Evolutionary conservation across 2,888 invertebrate genomes (phyloP).

Genomic region (Eledone cirrhosa): DNA sequence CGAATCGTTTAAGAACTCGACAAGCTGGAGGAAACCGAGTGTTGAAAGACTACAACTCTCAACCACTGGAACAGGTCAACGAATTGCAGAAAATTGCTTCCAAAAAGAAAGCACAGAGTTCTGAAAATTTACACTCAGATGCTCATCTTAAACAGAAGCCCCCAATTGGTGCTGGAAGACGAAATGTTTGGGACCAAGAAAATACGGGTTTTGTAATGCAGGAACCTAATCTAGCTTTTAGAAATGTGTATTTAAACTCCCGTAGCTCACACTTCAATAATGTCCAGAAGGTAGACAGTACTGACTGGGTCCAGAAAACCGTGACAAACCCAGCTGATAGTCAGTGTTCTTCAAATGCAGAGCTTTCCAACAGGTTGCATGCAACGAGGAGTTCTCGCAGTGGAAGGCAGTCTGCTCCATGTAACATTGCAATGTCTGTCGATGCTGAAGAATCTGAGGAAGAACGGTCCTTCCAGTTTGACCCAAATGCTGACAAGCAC

Average conservation of each 20-base stretch:
- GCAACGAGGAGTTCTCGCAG: conserved; percentile 40
- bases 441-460: conserved; percentile 13
- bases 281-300: not conserved
- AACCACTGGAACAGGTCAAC: no score
- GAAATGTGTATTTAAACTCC: not conserved
- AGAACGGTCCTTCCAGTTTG: conserved; percentile 4
- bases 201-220: not conserved
- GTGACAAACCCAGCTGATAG: not conserved
- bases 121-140: not conserved
- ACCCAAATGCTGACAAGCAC: conserved; percentile 38
- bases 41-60: conserved; percentile 30
- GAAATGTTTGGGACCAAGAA: not conserved
- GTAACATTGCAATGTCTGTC: conserved; percentile 37
- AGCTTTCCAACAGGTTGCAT: conserved; percentile 38
- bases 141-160: not conserved
- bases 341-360: conserved; percentile 26
- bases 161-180: not conserved
- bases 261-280: not conserved
- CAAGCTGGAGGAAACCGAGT: conserved; percentile 32
- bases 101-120: not conserved
- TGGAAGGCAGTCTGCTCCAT: conserved; percentile 41
- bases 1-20: conserved; percentile 55
- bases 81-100: not conserved
- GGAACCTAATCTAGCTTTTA: not conserved
- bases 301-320: not conserved